Conservation (phyloP, 2,797 vertebrate species). For the Platyrinchus mystaceus region DNA sequence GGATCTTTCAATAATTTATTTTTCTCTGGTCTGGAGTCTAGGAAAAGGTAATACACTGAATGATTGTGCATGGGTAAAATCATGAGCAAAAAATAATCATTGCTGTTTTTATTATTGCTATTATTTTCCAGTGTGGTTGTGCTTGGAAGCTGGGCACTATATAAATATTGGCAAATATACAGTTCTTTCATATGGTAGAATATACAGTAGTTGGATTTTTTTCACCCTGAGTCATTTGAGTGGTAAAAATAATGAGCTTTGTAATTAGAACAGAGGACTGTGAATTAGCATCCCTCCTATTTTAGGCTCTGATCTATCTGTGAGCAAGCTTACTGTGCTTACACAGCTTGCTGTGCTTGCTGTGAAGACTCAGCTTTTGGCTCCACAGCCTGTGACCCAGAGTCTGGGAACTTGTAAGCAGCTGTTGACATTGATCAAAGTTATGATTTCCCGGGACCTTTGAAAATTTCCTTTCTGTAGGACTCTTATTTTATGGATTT, state of each 20-base stretch:
- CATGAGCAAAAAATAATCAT: background rate
- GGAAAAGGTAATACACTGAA: background rate
- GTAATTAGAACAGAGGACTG: slow-evolving; percentile 5
- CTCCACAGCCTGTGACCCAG: background rate
- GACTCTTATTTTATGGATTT: background rate
- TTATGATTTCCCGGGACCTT: background rate
- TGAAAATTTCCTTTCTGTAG: background rate
- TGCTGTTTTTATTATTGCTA: background rate
- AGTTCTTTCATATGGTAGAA: background rate
- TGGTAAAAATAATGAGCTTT: slow-evolving; percentile 30
- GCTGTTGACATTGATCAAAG: background rate
- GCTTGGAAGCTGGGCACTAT: background rate
- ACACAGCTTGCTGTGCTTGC: background rate
- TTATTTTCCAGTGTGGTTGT: background rate
- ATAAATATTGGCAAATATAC: background rate
- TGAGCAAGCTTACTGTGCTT: background rate
- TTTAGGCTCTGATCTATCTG: background rate
- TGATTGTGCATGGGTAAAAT: background rate
- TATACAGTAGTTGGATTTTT: background rate
- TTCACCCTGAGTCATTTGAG: background rate
- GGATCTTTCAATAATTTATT: background rate
- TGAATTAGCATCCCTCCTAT: background rate
- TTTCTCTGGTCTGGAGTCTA: background rate
- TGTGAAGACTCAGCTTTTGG: background rate
- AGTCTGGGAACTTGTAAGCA: background rate